Percentiles rank a stretch among this genome's conserved stretches.
Evolutionary conservation across 2,797 vertebrate genomes (phyloP).

Genomic region (Enteromius thamalakanensis): DNA sequence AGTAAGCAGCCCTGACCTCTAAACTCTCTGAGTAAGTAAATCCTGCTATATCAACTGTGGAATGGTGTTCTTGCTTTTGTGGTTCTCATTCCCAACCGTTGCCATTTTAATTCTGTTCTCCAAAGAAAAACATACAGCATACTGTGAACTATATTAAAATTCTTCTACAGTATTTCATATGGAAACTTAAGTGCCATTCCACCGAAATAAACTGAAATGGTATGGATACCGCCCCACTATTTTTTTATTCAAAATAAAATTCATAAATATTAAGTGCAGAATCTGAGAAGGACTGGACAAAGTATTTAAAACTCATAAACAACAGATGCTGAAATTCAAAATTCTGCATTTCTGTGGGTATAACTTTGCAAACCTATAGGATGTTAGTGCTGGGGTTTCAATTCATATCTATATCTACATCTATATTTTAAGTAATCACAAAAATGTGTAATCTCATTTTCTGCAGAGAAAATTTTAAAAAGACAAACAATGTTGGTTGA

Average conservation of each 20-base stretch:
- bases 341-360: background rate
- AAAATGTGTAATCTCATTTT: no score
- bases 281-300: background rate
- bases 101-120: background rate
- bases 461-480: background rate
- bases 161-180: background rate
- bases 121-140: background rate
- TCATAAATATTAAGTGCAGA: background rate
- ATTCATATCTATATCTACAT: background rate
- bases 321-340: background rate
- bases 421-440: no score
- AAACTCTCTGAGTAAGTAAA: constrained; percentile 6
- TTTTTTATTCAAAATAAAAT: background rate
- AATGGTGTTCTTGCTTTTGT: background rate
- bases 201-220: background rate
- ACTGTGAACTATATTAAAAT: background rate
- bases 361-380: background rate
- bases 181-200: background rate
- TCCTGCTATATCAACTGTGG: background rate
- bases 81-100: background rate
- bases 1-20: background rate
- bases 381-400: background rate
- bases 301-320: background rate
- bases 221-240: background rate
- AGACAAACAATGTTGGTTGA: background rate